Percentiles rank a stretch among this genome's conserved stretches.
Conservation (phyloP, 2,113 vertebrate genomes). For the Brachionichthys hirsutus region DNA sequence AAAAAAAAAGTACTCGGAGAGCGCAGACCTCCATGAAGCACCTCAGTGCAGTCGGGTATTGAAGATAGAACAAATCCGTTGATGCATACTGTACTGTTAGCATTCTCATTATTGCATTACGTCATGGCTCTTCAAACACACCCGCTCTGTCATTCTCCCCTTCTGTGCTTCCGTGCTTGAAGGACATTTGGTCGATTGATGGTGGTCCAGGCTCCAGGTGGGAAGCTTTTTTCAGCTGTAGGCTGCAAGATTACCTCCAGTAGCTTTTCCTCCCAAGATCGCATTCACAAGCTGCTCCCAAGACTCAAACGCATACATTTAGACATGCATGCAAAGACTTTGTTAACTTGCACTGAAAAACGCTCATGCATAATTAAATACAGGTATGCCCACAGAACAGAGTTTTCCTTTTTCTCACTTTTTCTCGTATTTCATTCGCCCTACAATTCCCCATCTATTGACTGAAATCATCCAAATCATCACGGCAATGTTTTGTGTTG, state of each 20-base stretch:
- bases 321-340: not conserved
- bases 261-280: constrained; percentile 60
- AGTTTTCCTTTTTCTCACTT: constrained; percentile 19
- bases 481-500: too few relatives aligned
- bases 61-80: too few relatives aligned
- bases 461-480: constrained; percentile 17
- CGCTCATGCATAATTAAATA: not conserved
- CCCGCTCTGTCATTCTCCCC: not conserved
- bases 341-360: not conserved
- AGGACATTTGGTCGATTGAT: constrained; percentile 67
- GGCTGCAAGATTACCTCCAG: constrained; percentile 68
- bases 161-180: constrained; percentile 11
- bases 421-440: constrained; percentile 12
- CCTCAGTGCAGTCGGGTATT: too few relatives aligned
- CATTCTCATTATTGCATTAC: too few relatives aligned
- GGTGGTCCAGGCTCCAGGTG: constrained; percentile 66
- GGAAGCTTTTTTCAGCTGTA: constrained; percentile 67
- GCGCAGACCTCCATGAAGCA: too few relatives aligned
- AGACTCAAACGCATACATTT: constrained; percentile 11
- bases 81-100: too few relatives aligned
- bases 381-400: constrained; percentile 28
- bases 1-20: too few relatives aligned
- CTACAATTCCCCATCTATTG: constrained; percentile 1
- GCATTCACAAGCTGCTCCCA: constrained; percentile 48
- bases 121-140: not conserved